These are phyloP conservation scores for Polydrusus tereticollis DNA, from an alignment of 2,888 invertebrate species.

Conservation along the genomic window DNA sequence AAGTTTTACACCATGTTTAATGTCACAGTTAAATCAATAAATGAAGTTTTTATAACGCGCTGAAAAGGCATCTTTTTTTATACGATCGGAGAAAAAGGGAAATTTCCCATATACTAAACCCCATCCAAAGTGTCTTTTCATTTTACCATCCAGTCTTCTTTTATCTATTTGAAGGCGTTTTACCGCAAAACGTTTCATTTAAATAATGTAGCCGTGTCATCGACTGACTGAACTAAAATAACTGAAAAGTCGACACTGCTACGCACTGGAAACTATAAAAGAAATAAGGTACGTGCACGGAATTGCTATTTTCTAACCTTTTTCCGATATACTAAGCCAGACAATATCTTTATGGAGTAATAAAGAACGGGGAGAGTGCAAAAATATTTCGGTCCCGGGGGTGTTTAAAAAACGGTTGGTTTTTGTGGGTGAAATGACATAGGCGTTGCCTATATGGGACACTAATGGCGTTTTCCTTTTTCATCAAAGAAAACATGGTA, in stretches of 20 bases:
- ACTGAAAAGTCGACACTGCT: slow-evolving; percentile 28
- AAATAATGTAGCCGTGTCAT: slow-evolving; percentile 38
- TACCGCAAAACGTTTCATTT: slow-evolving; percentile 29
- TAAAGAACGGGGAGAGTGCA: slow-evolving; percentile 38
- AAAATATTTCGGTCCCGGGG: slow-evolving; percentile 41
- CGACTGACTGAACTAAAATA: slow-evolving; percentile 30
- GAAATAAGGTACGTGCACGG: slow-evolving; percentile 45
- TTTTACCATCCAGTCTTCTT: not conserved
- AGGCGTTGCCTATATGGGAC: slow-evolving; percentile 26
- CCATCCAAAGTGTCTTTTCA: not conserved
- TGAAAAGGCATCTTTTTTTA: no score
- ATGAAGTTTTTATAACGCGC: no score
- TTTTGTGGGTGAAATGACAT: slow-evolving; percentile 24
- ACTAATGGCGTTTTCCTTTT: slow-evolving; percentile 23
- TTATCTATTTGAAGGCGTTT: slow-evolving; percentile 12
- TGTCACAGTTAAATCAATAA: no score
- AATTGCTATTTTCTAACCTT: slow-evolving; percentile 39
- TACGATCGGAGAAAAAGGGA: no score
- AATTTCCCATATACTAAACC: not conserved
- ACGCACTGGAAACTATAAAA: slow-evolving; percentile 47
- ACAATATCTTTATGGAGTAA: slow-evolving; percentile 48
- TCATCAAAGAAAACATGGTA: not conserved
- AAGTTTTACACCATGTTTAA: no score
- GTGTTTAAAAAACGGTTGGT: slow-evolving; percentile 41
- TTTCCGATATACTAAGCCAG: slow-evolving; percentile 45